Base-by-base conservation (phyloP, 2,113 vertebrate genomes). In the Pollimyrus isidori region DNA sequence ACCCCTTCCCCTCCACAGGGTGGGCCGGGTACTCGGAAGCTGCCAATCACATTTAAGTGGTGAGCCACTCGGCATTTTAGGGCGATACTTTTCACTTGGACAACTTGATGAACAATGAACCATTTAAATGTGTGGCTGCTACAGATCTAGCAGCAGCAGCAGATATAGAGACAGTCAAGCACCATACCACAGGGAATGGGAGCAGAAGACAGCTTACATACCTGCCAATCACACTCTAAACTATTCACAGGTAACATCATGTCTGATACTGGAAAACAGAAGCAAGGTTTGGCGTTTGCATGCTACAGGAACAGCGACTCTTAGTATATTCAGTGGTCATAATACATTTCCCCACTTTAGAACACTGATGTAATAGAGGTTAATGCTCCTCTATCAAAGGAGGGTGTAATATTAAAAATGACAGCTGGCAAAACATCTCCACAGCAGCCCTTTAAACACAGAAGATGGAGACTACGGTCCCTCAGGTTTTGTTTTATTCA, bases 361-460 rank as follows among this genome's bases (percentile, higher is more conserved):
- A 89, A 92, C 48, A 80, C 83, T 90, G 80, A 89, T 89, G 87
- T 89, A 90, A 92, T 87, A 89, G 88, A 84, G 91, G 90, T 89
- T 90, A 90, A 91, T 69, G 86, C 45, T 82, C 85, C 58, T 88
- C 80, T 30, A 88, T 65, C 17, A 30, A 83, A 49, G 73, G 83
- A 82, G 73, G 30, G 89, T 85, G 84, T 76, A 2, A 87, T 90
- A 90, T 90, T 90, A 88, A 84, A 86, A 88, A 85, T 84, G 90
- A 90, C 88, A 89, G 58, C 26, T 86, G 88, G 89, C 76, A 50
- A 73, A 53, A 86, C 82, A 73, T 58, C 87, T 83, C 87, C 73
- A 69, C 83, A 87, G 53, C 89, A 84, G 82, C 26, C 91, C 50
- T 90, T 90, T 87, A 76, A 86, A 83, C 87, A 80, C 23, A 86